Base-by-base conservation (phyloP, 2,113 vertebrate species). In the Phaethon lepturus region DNA sequence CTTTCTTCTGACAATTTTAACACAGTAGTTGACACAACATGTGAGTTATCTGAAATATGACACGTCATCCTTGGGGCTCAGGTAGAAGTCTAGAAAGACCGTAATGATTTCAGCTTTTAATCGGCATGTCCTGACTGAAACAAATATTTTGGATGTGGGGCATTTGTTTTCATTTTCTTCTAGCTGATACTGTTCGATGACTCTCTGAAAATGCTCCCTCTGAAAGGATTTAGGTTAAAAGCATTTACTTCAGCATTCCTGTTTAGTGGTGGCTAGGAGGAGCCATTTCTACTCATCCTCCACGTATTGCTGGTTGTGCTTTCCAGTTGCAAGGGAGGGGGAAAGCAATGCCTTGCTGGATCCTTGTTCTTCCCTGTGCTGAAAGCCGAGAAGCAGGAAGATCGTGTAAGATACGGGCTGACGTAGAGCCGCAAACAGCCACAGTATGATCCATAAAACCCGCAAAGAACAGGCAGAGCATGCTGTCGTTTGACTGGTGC, bases 361-460 rank as follows among this genome's bases (percentile, higher is more conserved):
- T 23, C 28, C 68, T 67, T 2, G 0, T 25, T 78, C 50, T 69
- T 29, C 8, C 66, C 62, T 1, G 0, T 0, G 0, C 18, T 56
- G 42, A 28, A 42, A 82, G 38, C 14, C 31, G 62, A 77, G 31
- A 66, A 69, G 42, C 3, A 3, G 64, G 31, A 63, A 59, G 28
- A 16, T 8, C 44, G 58, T 47, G 35, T 45, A 63, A 72, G n/a
- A 66, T 0, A 6, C 0, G 0, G 18, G 28, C 33, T 23, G 42
- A 71, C 29, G n/a, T 0, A 58, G 26, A 53, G 75, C 62, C 83
- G 58, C 35, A 60, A 19, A 29, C n/a, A 69, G 49, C 58, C 38
- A 38, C 12, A 4, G 55, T 9, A 31, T 11, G 35, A 53, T 38
- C 28, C 29, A 2, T 22, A 38, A 4, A 3, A 9, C 52, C 35